Evolutionary conservation across 2,888 invertebrate genomes (phyloP).

Genomic region (Stictocephala bisonia): DNA sequence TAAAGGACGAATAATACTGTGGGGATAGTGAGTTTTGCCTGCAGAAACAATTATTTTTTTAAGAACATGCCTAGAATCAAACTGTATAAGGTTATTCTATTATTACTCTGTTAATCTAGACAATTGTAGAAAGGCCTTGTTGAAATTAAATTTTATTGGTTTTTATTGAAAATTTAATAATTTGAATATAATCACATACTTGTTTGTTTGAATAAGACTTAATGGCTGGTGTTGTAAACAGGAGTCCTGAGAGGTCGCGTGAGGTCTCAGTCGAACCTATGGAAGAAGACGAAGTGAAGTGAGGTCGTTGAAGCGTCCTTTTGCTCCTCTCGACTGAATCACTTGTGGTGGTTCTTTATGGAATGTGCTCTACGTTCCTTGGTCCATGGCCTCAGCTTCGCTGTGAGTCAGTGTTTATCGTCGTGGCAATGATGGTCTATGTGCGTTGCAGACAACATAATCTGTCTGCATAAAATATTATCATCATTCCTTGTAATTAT

Average conservation of each 20-base stretch:
- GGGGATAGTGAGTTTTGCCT: no score
- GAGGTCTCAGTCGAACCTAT: conserved; percentile 83
- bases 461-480: no score
- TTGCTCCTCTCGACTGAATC: background rate
- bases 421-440: background rate
- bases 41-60: no score
- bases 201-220: no score
- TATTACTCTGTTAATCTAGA: no score
- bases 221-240: conserved; percentile 60
- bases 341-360: background rate
- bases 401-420: background rate
- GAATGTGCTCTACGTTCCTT: background rate
- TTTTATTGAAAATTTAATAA: no score
- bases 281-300: conserved; percentile 86
- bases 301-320: conserved; percentile 62
- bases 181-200: no score
- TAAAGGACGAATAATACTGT: no score
- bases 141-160: background rate
- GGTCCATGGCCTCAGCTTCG: background rate
- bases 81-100: no score
- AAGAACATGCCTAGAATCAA: no score
- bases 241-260: conserved; percentile 74
- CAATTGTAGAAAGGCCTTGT: no score
- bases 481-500: conserved; percentile 36
- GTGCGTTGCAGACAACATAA: no score